phyloP scores from a whole-genome alignment of 64 coral and sea anemone genomes.

The Pocillopora damicornis region DNA sequence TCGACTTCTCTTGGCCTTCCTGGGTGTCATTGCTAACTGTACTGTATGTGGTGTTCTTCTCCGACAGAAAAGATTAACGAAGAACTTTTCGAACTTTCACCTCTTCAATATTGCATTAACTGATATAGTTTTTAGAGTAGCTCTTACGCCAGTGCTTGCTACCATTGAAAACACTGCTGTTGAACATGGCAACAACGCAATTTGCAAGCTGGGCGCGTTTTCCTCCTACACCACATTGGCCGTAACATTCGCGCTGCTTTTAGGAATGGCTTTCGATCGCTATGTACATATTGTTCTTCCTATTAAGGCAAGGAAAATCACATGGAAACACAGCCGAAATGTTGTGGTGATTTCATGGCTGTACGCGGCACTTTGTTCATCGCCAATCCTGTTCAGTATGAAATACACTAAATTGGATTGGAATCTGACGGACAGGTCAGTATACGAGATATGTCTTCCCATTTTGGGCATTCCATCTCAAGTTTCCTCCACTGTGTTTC shows the following conservation, averaged over 20 bases:
- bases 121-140: slow-evolving; percentile 1
- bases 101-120: background rate
- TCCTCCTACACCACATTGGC: slow-evolving; percentile 1
- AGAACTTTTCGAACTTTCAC: slow-evolving; percentile 27
- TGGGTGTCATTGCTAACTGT: background rate
- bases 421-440: background rate
- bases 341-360: background rate
- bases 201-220: slow-evolving; percentile 4
- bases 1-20: background rate
- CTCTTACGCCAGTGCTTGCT: background rate
- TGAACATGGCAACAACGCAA: background rate
- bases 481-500: background rate
- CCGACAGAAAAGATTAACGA: background rate
- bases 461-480: background rate
- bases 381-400: slow-evolving; percentile 13
- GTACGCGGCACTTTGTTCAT: background rate
- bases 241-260: background rate
- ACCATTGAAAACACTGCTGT: slow-evolving; percentile 2
- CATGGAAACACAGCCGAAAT: slow-evolving; percentile 13
- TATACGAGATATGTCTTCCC: background rate
- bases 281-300: slow-evolving; percentile 18
- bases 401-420: background rate
- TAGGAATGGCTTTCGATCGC: slow-evolving; percentile 19
- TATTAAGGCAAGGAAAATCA: background rate
- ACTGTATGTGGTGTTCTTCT: slow-evolving; percentile 9